Percentiles rank a stretch among this genome's conserved stretches.
phyloP scores from a whole-genome alignment of 1,140 invertebrate species.

The Bombus breviceps region DNA sequence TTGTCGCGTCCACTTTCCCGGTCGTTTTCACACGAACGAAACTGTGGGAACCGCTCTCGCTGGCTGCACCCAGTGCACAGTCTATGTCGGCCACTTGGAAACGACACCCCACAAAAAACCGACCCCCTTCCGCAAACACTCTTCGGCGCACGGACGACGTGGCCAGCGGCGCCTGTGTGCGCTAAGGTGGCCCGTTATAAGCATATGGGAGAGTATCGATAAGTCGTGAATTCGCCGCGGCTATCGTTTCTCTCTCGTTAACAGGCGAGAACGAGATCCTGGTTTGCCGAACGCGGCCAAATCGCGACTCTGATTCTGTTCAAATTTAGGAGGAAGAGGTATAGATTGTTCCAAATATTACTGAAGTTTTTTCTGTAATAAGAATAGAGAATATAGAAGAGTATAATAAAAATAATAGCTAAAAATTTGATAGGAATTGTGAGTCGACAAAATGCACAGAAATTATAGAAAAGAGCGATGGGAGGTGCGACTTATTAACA shows the following conservation, averaged over 20 bases:
- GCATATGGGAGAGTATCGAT: constrained; percentile 47
- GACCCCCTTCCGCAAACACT: constrained; percentile 70
- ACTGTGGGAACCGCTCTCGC: constrained; percentile 75
- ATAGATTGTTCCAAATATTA: no score
- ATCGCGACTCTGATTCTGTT: neutral
- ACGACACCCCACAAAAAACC: constrained; percentile 67
- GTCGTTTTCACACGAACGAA: constrained; percentile 74
- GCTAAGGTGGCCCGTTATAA: constrained; percentile 49
- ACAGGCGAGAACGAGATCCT: neutral
- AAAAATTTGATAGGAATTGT: no score
- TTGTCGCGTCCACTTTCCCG: constrained; percentile 76
- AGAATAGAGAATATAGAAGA: no score
- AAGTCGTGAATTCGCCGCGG: constrained; percentile 13
- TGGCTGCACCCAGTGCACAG: constrained; percentile 64
- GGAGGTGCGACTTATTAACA: no score
- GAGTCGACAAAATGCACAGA: no score
- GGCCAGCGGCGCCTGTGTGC: neutral
- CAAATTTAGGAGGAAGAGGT: no score
- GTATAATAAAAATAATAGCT: no score
- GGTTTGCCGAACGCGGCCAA: no score
- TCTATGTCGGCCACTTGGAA: constrained; percentile 56
- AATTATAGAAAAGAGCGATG: no score
- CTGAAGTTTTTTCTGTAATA: no score
- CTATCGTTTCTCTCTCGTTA: constrained; percentile 36
- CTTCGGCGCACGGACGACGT: constrained; percentile 26